These are phyloP conservation scores for Ochotona princeps DNA, from an alignment of 2,113 vertebrate genomes.

Conservation along the genomic window DNA sequence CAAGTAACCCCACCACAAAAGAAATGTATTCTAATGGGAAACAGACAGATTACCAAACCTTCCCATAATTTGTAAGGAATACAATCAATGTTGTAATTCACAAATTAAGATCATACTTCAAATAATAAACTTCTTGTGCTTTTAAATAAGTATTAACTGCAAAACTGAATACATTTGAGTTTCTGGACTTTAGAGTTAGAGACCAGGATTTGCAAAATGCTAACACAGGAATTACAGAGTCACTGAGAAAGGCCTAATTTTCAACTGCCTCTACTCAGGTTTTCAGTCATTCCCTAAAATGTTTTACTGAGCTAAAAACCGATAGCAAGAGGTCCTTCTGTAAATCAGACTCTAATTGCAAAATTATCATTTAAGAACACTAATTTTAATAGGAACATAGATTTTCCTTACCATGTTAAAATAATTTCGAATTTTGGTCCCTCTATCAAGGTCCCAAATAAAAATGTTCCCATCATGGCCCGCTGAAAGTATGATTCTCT, in stretches of 20 bases:
- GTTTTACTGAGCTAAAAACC: conserved; percentile 50
- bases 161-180: conserved; percentile 30
- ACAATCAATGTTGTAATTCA: conserved; percentile 5
- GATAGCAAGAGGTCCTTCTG: conserved; percentile 17
- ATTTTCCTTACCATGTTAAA: conserved; percentile 96
- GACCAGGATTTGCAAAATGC: conserved; percentile 57
- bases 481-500: conserved; percentile 96
- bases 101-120: conserved; percentile 36
- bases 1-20: background rate
- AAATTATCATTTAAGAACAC: background rate
- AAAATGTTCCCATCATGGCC: conserved; percentile 98
- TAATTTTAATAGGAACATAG: conserved; percentile 10
- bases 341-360: conserved; percentile 38
- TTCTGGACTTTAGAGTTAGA: conserved; percentile 28
- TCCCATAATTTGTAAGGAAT: conserved; percentile 32
- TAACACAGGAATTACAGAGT: background rate
- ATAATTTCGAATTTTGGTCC: conserved; percentile 97
- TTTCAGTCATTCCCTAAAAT: conserved; percentile 16
- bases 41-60: background rate
- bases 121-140: background rate
- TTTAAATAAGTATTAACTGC: conserved; percentile 10
- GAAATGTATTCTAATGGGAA: conserved; percentile 11
- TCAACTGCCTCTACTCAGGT: background rate
- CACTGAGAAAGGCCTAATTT: conserved; percentile 30
- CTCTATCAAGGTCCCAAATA: conserved; percentile 96